These are phyloP conservation scores for Brachyhypopomus gauderio DNA, from an alignment of 2,113 vertebrate species.

Conservation along the genomic window DNA sequence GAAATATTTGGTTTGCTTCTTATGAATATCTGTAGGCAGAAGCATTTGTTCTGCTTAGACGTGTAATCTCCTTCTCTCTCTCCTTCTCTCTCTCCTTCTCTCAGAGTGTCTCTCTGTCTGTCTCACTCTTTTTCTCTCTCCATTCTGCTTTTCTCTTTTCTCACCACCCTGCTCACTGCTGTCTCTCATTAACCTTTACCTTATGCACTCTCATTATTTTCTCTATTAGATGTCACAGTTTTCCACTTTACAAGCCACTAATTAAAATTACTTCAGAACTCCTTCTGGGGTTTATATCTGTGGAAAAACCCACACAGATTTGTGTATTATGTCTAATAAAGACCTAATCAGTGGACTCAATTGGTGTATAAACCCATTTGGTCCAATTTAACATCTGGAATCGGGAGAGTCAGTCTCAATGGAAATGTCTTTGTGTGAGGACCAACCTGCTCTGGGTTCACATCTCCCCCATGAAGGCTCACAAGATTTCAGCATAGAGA, in stretches of 20 bases:
- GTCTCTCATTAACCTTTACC: slow-evolving; percentile 44
- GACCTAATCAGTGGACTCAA: slow-evolving; percentile 55
- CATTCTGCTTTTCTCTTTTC: background rate
- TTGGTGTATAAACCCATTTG: slow-evolving; percentile 55
- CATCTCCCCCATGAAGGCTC: slow-evolving; percentile 12
- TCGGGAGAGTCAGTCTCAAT: slow-evolving; percentile 42
- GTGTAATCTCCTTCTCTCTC: background rate
- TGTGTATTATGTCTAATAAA: slow-evolving; percentile 62
- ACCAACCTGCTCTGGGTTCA: slow-evolving; percentile 30
- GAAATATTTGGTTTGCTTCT: slow-evolving; percentile 1
- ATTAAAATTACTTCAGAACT: slow-evolving; percentile 64
- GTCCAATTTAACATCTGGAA: slow-evolving; percentile 47
- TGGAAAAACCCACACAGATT: slow-evolving; percentile 42
- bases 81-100: background rate
- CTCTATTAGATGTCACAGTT: slow-evolving; percentile 55
- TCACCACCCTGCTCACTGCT: background rate
- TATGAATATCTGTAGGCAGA: background rate
- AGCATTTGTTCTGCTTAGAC: background rate
- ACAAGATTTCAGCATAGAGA: slow-evolving; percentile 1
- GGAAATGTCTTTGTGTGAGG: slow-evolving; percentile 39
- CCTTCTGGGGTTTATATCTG: slow-evolving; percentile 53
- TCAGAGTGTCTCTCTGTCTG: background rate
- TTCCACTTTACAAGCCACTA: slow-evolving; percentile 61
- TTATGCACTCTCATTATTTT: slow-evolving; percentile 44
- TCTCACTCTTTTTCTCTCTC: background rate